Evolutionary conservation across 2,113 vertebrate genomes (phyloP).

Genomic region (Mugil cephalus): DNA sequence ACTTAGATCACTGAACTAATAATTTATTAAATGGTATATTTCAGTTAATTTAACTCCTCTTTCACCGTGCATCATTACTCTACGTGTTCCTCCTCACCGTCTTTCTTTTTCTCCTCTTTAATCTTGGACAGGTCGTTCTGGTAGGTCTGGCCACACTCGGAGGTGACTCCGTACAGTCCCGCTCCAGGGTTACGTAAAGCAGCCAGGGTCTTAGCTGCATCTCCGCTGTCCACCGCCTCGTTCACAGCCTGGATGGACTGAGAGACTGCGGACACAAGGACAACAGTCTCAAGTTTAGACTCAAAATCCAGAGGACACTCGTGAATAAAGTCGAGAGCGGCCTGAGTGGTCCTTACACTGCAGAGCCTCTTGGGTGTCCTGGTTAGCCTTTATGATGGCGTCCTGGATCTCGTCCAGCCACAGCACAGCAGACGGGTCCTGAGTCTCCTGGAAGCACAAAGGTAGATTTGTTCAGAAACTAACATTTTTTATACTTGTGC

Average conservation of each 20-base stretch:
- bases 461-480: conserved; percentile 1
- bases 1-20: too few species aligned
- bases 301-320: too few species aligned
- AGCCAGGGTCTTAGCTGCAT: conserved; percentile 85
- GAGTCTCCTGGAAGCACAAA: conserved; percentile 87
- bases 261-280: conserved; percentile 85
- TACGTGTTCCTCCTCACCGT: conserved; percentile 87
- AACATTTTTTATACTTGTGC: too few species aligned
- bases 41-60: too few species aligned
- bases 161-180: conserved; percentile 93
- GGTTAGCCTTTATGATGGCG: conserved; percentile 90
- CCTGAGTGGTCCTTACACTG: conserved; percentile 84
- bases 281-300: not conserved
- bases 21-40: too few species aligned
- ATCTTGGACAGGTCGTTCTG: conserved; percentile 88
- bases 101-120: conserved; percentile 83
- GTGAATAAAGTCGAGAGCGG: not conserved
- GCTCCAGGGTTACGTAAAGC: conserved; percentile 88
- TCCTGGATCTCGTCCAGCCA: conserved; percentile 99
- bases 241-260: conserved; percentile 93
- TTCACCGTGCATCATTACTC: too few species aligned
- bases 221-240: conserved; percentile 88
- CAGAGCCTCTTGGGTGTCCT: conserved; percentile 91
- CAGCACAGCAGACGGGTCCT: conserved; percentile 94
- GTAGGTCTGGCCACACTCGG: conserved; percentile 91